Conservation (phyloP, 2,888 invertebrate species). For the Acronicta aceris region DNA sequence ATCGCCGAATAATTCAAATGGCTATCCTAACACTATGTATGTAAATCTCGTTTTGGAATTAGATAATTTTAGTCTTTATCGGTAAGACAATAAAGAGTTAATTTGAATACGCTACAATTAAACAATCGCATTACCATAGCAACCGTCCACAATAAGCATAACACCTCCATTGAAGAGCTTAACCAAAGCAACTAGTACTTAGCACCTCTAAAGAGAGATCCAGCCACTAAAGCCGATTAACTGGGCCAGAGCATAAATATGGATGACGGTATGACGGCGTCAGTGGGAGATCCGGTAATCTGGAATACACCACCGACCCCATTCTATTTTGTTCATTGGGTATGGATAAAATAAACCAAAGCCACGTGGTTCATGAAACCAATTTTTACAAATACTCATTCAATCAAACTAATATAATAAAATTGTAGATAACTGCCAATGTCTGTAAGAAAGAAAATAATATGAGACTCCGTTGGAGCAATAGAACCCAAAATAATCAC, state of each 20-base stretch:
- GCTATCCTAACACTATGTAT: too few relatives aligned
- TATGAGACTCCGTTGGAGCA: too few relatives aligned
- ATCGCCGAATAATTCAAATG: too few relatives aligned
- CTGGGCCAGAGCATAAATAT: conserved; percentile 64
- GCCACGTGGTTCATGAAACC: too few relatives aligned
- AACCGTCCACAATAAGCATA: conserved; percentile 12
- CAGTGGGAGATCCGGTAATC: conserved; percentile 62
- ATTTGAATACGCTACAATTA: conserved; percentile 1
- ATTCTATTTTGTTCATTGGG: conserved; percentile 26
- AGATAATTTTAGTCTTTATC: too few relatives aligned
- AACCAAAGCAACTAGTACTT: conserved; percentile 34
- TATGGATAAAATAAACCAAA: neutral
- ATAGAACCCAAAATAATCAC: too few relatives aligned
- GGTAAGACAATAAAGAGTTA: neutral
- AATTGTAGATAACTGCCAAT: too few relatives aligned
- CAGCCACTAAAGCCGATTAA: conserved; percentile 60
- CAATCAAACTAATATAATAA: too few relatives aligned
- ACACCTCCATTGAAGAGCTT: conserved; percentile 33
- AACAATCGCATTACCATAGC: conserved; percentile 16
- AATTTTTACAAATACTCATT: too few relatives aligned
- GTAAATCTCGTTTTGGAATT: too few relatives aligned
- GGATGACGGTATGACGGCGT: conserved; percentile 63
- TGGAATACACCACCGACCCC: conserved; percentile 46
- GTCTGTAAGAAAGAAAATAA: too few relatives aligned
- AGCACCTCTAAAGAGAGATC: conserved; percentile 34